These are phyloP conservation scores for Falco novaeseelandiae DNA, from an alignment of 2,797 vertebrate species.

Conservation along the genomic window DNA sequence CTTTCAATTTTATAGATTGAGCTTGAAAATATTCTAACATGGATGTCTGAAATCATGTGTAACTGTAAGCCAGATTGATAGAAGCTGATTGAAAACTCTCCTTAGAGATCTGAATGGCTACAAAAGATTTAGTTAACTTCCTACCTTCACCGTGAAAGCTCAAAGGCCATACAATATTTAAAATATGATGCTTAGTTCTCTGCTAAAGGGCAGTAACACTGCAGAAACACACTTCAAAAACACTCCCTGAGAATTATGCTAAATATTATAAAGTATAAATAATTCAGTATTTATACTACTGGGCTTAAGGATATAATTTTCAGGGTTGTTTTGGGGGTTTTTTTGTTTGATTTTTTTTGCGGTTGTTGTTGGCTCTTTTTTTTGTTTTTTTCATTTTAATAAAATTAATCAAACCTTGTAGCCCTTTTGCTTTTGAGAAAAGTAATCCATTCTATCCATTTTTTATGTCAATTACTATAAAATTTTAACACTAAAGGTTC, in stretches of 20 bases:
- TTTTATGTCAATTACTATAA: not conserved
- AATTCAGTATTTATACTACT: not conserved
- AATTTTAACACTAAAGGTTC: not conserved
- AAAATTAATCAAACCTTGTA: not conserved
- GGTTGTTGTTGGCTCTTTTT: too few relatives aligned
- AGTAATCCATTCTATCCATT: not conserved
- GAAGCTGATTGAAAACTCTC: not conserved
- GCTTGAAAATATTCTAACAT: not conserved
- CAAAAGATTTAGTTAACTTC: not conserved
- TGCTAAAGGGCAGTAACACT: not conserved
- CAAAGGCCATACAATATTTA: not conserved
- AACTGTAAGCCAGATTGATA: not conserved
- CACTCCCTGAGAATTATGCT: not conserved
- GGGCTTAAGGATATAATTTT: not conserved
- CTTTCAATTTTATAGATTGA: not conserved
- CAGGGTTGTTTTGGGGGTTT: too few relatives aligned
- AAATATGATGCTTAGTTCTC: not conserved
- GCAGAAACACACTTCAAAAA: not conserved
- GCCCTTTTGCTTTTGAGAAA: not conserved
- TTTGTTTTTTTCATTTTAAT: not conserved
- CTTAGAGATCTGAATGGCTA: not conserved
- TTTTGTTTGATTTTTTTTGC: not conserved
- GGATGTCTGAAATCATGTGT: not conserved
- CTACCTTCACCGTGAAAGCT: not conserved
- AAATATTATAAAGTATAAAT: not conserved